Base-by-base conservation (phyloP, 2,888 invertebrate genomes). In the Pandemis heparana region DNA sequence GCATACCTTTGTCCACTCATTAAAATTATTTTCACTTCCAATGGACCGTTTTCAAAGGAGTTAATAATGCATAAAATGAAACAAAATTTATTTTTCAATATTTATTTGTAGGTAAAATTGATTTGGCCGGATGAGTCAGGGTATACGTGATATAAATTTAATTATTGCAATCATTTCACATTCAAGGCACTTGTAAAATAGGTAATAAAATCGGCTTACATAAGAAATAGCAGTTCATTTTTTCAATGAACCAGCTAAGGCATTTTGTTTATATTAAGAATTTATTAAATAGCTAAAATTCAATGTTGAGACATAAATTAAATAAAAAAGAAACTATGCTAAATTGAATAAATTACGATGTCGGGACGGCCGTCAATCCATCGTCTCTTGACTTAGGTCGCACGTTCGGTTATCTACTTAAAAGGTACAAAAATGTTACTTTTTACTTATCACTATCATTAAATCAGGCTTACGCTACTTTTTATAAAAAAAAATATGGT, bases 341-440 rank as follows among this genome's bases (percentile, higher is more conserved):
- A 93, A 86, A 85, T 89, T 89, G 87, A 94, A 94, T 94, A 94
- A 94, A 93, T 94, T 94, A 94, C 93, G 93, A 92, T 92, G 89
- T 92, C 90, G 94, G 94, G 93, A 94, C 93, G 92, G 93, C 93
- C 93, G 94, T 92, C 90, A 89, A 91, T 92, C 88, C 91, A 94
- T 92, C 92, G 92, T 90, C 89, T 89, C 90, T 89, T 94, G 94
- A 94, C 94, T 94, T 92, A 93, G 92, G 94, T 93, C 94, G 93
- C 94, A 92, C 91, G 92, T 92, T 94, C 92, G 90, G 92, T 90
- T 93, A 90, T 91, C 92, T 94, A 94, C 92, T 92, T 93, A 92
- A 89, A 90, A 93, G 92, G 91, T 94, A 94, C 92, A 89, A 90
- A 89, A 92, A 90, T 89, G 85, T 90, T 89, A 91, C 82, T 89